These are phyloP conservation scores for Drosophila pectinifera DNA, from an alignment of 1,140 invertebrate species.

Conservation along the genomic window DNA sequence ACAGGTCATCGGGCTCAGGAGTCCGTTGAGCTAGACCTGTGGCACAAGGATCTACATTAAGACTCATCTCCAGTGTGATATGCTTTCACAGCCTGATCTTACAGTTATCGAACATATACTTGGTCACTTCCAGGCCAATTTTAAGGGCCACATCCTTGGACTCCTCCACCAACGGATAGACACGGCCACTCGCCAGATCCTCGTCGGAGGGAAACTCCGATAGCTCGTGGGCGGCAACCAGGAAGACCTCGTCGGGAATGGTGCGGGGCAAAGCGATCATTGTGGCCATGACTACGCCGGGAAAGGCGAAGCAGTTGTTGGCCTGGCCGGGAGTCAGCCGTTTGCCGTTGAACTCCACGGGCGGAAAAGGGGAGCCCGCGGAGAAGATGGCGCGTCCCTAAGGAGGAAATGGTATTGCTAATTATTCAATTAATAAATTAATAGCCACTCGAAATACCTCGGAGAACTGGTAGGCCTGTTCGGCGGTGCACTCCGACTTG, in stretches of 20 bases:
- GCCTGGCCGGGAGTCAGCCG: slow-evolving; percentile 94
- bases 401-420: neutral
- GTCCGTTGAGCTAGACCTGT: slow-evolving; percentile 90
- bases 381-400: slow-evolving; percentile 88
- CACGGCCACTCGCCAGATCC: slow-evolving; percentile 92
- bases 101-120: slow-evolving; percentile 94
- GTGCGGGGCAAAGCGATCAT: slow-evolving; percentile 91
- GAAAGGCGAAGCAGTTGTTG: slow-evolving; percentile 99
- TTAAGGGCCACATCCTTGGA: slow-evolving; percentile 94
- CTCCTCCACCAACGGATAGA: slow-evolving; percentile 95
- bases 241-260: slow-evolving; percentile 94
- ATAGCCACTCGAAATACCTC: too few species aligned
- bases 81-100: slow-evolving; percentile 55
- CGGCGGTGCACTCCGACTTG: slow-evolving; percentile 98
- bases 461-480: slow-evolving; percentile 94
- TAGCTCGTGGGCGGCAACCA: slow-evolving; percentile 93
- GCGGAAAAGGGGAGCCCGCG: slow-evolving; percentile 95
- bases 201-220: slow-evolving; percentile 91
- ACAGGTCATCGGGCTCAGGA: slow-evolving; percentile 90
- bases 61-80: fast-evolving
- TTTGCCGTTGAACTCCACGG: slow-evolving; percentile 91
- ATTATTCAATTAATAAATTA: neutral
- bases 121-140: slow-evolving; percentile 93
- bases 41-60: too few species aligned
- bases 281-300: slow-evolving; percentile 95